Evolutionary conservation across 2,888 invertebrate species (phyloP).

Genomic region (Noctuana brunneofusca): DNA sequence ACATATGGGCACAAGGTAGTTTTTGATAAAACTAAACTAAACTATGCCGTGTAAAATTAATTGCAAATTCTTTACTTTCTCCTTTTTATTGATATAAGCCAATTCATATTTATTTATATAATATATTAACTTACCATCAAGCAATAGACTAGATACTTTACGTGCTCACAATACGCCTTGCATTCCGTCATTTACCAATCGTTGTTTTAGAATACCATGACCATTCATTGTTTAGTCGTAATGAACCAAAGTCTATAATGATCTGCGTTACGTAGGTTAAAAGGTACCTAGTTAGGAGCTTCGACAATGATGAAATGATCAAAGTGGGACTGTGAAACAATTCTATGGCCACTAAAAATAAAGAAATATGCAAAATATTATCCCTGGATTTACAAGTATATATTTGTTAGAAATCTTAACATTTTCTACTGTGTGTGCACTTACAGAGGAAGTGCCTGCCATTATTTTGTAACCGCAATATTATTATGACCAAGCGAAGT

Average conservation of each 20-base stretch:
- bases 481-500: conserved; percentile 20
- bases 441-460: conserved; percentile 1
- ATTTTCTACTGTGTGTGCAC: too few species aligned
- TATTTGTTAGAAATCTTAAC: too few species aligned
- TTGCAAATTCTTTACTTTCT: too few species aligned
- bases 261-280: conserved; percentile 37
- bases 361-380: too few species aligned
- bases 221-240: conserved; percentile 43
- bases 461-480: neutral
- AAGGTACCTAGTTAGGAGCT: neutral
- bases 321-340: neutral
- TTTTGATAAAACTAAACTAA: too few species aligned
- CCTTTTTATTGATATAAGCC: neutral
- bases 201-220: conserved; percentile 46
- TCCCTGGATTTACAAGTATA: too few species aligned
- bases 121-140: neutral
- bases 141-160: neutral
- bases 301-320: neutral
- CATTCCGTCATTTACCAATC: neutral
- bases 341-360: too few species aligned
- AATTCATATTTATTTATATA: neutral
- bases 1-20: too few species aligned
- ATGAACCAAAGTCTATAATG: conserved; percentile 40
- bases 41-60: too few species aligned
- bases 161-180: neutral